These are phyloP conservation scores for Scytalopus superciliaris DNA, from an alignment of 2,113 vertebrate genomes.

Conservation along the genomic window DNA sequence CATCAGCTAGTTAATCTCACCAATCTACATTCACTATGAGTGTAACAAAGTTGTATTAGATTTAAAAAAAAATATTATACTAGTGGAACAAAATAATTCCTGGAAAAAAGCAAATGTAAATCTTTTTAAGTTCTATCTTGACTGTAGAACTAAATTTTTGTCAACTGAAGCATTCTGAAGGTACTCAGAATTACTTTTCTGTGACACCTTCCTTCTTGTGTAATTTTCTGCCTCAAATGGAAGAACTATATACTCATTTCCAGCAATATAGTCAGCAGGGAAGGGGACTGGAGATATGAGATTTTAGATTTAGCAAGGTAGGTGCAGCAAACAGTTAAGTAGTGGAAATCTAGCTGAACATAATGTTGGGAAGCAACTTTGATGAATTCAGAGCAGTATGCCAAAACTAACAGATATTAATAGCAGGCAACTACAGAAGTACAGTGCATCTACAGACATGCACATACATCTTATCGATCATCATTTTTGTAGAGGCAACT, in stretches of 20 bases:
- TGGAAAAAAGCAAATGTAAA: background rate
- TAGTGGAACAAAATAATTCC: background rate
- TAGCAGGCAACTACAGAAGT: background rate
- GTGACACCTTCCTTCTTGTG: background rate
- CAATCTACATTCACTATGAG: background rate
- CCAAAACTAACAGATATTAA: background rate
- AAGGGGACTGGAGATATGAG: accelerated
- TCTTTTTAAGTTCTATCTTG: background rate
- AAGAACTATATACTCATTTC: background rate
- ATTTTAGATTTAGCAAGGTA: background rate
- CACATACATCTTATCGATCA: background rate
- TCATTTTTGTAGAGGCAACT: background rate
- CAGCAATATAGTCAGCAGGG: background rate
- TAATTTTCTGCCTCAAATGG: background rate
- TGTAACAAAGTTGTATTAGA: background rate
- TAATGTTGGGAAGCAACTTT: background rate
- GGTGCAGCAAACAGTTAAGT: background rate
- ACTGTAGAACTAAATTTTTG: background rate
- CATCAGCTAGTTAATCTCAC: background rate
- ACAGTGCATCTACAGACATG: background rate
- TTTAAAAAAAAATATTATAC: background rate
- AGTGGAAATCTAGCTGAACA: background rate
- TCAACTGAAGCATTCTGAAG: background rate
- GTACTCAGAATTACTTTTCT: background rate
- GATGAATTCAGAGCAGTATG: background rate